Evolutionary conservation across 1,140 invertebrate species (phyloP).

Genomic region (Heliothis subflexa): DNA sequence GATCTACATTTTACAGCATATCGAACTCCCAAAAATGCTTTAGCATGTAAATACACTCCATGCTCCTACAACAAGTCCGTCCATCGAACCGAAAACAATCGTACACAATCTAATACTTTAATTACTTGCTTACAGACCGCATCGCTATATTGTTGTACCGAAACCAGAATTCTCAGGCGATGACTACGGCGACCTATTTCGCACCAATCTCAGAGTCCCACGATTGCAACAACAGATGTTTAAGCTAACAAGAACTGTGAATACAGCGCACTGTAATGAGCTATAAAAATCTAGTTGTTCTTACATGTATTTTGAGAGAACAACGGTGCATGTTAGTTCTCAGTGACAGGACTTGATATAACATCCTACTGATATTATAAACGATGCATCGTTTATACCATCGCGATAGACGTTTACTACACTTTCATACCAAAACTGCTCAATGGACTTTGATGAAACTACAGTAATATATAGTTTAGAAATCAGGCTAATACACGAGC

Average conservation of each 20-base stretch:
- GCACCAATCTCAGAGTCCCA: slow-evolving; percentile 35
- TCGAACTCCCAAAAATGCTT: neutral
- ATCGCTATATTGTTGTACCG: slow-evolving; percentile 30
- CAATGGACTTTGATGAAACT: no score
- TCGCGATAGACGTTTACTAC: no score
- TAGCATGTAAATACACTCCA: neutral
- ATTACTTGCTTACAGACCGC: slow-evolving; percentile 33
- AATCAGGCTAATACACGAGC: no score
- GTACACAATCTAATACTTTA: slow-evolving; percentile 35
- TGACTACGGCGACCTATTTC: slow-evolving; percentile 43
- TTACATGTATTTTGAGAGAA: slow-evolving; percentile 1
- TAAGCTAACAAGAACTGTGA: slow-evolving; percentile 39
- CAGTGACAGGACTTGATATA: neutral
- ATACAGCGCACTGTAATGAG: slow-evolving; percentile 9
- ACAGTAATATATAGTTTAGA: no score
- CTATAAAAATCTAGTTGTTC: slow-evolving; percentile 13
- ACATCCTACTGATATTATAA: no score
- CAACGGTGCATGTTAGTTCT: neutral
- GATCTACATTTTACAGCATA: neutral
- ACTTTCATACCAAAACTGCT: no score
- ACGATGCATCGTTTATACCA: no score
- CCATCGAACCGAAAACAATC: slow-evolving; percentile 31
- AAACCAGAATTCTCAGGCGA: slow-evolving; percentile 41
- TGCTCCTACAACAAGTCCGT: neutral
- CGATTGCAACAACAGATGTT: slow-evolving; percentile 43